Conservation (phyloP, 2,113 vertebrate genomes). For the Carlito syrichta region DNA sequence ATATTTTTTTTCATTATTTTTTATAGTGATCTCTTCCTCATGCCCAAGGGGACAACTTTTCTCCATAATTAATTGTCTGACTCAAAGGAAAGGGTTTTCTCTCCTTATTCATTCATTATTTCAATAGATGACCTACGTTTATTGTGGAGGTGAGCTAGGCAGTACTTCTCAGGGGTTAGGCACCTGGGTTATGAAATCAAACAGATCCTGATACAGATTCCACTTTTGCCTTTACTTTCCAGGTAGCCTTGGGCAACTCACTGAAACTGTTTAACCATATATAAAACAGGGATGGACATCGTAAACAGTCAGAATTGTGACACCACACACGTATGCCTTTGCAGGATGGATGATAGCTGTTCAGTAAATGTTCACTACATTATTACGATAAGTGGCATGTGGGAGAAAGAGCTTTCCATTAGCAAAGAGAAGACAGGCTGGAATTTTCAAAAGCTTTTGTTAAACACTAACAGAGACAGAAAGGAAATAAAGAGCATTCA, state of each 20-base stretch:
- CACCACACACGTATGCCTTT: neutral
- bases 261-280: neutral
- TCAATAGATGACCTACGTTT: neutral
- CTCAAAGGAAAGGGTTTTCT: neutral
- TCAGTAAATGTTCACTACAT: neutral
- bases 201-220: neutral
- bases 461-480: neutral
- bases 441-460: neutral
- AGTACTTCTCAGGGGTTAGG: neutral
- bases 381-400: neutral
- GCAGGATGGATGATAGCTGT: neutral
- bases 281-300: neutral
- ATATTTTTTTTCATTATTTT: neutral
- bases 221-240: neutral
- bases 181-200: neutral
- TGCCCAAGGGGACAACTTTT: neutral
- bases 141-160: neutral
- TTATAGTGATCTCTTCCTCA: neutral
- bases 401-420: neutral
- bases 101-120: neutral
- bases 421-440: neutral
- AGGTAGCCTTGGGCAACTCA: neutral
- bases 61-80: neutral
- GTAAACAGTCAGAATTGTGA: neutral
- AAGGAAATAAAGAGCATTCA: neutral